Evolutionary conservation across 2,797 vertebrate genomes (phyloP).

Genomic region (Catostomus latipinnis): DNA sequence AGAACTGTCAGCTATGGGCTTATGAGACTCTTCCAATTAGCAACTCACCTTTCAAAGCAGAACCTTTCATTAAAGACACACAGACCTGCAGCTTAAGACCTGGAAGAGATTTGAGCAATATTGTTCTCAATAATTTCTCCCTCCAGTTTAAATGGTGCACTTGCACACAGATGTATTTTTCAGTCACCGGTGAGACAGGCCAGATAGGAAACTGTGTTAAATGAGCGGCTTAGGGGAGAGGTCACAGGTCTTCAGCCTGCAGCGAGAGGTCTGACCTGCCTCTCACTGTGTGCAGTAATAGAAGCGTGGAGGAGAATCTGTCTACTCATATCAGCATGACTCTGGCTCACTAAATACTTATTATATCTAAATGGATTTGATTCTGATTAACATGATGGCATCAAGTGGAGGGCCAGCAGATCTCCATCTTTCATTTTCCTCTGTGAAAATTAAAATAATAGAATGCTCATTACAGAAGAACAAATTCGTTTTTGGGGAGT

Average conservation of each 20-base stretch:
- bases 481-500: too few species aligned
- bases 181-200: not conserved
- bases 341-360: conserved; percentile 24
- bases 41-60: conserved; percentile 57
- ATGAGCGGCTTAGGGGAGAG: conserved; percentile 7
- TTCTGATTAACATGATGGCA: conserved; percentile 38
- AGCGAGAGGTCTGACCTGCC: conserved; percentile 8
- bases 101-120: conserved; percentile 47
- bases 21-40: conserved; percentile 60
- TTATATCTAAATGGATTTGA: conserved; percentile 34
- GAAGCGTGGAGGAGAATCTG: not conserved
- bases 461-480: not conserved
- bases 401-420: conserved; percentile 7
- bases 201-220: conserved; percentile 16
- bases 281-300: conserved; percentile 15
- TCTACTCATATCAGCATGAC: conserved; percentile 19
- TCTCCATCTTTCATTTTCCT: conserved; percentile 26
- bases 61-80: conserved; percentile 55
- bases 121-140: conserved; percentile 25
- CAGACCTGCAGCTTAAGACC: conserved; percentile 38
- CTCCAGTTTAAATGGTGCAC: conserved; percentile 7
- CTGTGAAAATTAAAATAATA: not conserved
- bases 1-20: conserved; percentile 57
- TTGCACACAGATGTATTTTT: not conserved
- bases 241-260: conserved; percentile 26